phyloP scores from a whole-genome alignment of 2,113 vertebrate species.

The Paratilapia polleni region DNA sequence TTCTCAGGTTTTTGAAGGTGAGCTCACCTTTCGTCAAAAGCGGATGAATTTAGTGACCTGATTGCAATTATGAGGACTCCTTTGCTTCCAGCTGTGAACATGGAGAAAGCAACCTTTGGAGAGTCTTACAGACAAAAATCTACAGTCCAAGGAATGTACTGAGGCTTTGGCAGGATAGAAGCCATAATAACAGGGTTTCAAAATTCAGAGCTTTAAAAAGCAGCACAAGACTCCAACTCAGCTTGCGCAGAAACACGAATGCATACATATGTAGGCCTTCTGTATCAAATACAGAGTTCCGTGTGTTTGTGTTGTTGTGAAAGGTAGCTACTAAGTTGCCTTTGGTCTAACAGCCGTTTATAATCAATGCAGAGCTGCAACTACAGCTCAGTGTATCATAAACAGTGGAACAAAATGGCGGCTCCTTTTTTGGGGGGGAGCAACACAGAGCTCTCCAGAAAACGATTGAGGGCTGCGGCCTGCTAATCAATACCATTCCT shows the following conservation, averaged over 20 bases:
- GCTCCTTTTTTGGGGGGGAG: conserved; percentile 10
- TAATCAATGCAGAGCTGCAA: conserved; percentile 31
- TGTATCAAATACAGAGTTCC: not conserved
- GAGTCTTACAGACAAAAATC: conserved; percentile 64
- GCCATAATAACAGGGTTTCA: conserved; percentile 80
- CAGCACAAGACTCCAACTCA: conserved; percentile 45
- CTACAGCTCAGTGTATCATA: conserved; percentile 11
- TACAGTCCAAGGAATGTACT: conserved; percentile 70
- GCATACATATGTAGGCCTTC: conserved; percentile 17
- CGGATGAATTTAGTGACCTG: not conserved
- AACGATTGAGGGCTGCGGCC: conserved; percentile 45
- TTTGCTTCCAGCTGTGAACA: conserved; percentile 30
- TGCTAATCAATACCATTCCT: conserved; percentile 79
- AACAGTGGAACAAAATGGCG: conserved; percentile 59
- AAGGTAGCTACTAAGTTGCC: conserved; percentile 30
- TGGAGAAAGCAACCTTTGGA: conserved; percentile 29
- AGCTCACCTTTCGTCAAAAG: not conserved
- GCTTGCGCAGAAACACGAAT: conserved; percentile 26
- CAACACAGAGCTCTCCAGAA: conserved; percentile 29
- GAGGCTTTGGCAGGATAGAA: conserved; percentile 75
- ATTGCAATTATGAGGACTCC: conserved; percentile 20
- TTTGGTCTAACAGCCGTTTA: conserved; percentile 7
- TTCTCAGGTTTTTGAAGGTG: not conserved
- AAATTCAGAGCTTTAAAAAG: conserved; percentile 88
- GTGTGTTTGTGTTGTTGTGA: conserved; percentile 3